Conservation (phyloP, 2,113 vertebrate species). For the Cervus canadensis region DNA sequence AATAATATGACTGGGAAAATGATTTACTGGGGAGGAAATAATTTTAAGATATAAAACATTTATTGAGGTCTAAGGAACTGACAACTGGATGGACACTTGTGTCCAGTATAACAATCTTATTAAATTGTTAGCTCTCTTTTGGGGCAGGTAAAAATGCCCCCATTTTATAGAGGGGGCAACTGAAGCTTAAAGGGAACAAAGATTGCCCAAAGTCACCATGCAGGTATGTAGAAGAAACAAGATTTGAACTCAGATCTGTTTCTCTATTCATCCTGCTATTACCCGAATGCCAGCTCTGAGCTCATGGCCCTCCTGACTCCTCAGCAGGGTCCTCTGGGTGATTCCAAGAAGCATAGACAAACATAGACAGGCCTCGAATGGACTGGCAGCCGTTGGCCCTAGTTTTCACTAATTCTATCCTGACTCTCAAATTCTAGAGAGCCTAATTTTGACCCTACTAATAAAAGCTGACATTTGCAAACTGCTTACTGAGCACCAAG, state of each 20-base stretch:
- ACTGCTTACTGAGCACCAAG: neutral
- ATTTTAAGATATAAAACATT: neutral
- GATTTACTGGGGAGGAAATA: neutral
- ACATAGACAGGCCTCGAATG: accelerated
- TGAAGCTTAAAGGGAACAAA: neutral
- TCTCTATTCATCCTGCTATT: neutral
- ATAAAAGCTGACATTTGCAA: neutral
- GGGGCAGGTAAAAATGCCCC: neutral
- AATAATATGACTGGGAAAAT: neutral
- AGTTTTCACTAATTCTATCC: neutral
- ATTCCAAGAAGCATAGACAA: neutral
- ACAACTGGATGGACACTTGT: neutral
- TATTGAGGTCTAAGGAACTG: neutral
- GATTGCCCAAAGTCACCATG: neutral
- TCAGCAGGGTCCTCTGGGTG: neutral
- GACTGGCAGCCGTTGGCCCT: too few species aligned
- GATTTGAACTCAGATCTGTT: neutral
- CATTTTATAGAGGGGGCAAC: neutral
- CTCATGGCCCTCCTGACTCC: neutral
- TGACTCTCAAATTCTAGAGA: neutral
- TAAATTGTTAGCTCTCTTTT: neutral
- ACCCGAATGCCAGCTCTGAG: neutral
- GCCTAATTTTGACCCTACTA: neutral
- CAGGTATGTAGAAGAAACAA: neutral
- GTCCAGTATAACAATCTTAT: neutral